Evolutionary conservation across 1,140 invertebrate species (phyloP).

Genomic region (Thaumetopoea pityocampa): DNA sequence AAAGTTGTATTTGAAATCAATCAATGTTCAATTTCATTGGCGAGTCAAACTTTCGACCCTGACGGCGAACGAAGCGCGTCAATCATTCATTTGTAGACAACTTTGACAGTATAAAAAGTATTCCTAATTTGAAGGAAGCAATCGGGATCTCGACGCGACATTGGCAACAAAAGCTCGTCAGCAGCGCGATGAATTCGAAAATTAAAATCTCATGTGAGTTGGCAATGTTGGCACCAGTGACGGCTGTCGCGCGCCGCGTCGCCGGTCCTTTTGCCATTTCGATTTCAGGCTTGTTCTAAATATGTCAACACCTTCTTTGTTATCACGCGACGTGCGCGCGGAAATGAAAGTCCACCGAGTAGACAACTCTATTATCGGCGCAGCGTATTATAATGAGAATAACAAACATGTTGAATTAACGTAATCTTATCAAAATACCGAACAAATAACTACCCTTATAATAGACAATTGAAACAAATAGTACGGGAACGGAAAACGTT

Average conservation of each 20-base stretch:
- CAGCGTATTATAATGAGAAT: slow-evolving; percentile 50
- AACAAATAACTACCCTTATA: no score
- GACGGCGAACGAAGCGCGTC: slow-evolving; percentile 36
- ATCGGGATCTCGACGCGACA: slow-evolving; percentile 60
- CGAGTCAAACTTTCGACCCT: no score
- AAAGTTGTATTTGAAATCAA: no score
- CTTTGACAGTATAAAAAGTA: slow-evolving; percentile 60
- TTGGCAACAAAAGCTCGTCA: slow-evolving; percentile 63
- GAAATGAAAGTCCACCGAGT: slow-evolving; percentile 70
- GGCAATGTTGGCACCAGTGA: slow-evolving; percentile 46
- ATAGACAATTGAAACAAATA: no score
- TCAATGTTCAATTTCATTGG: no score
- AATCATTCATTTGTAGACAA: slow-evolving; percentile 34
- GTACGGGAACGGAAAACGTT: no score
- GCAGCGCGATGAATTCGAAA: slow-evolving; percentile 66
- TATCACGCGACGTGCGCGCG: slow-evolving; percentile 63
- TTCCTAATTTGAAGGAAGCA: slow-evolving; percentile 52
- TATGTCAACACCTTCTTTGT: slow-evolving; percentile 74
- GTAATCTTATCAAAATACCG: no score
- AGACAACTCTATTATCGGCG: slow-evolving; percentile 56
- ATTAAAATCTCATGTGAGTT: slow-evolving; percentile 67
- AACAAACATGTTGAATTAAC: slow-evolving; percentile 31
- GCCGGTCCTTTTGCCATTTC: slow-evolving; percentile 50
- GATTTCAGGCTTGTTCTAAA: slow-evolving; percentile 75
- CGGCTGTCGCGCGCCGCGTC: slow-evolving; percentile 47